Evolutionary conservation across 2,888 invertebrate genomes (phyloP).

Genomic region (Dryadula phaetusa): DNA sequence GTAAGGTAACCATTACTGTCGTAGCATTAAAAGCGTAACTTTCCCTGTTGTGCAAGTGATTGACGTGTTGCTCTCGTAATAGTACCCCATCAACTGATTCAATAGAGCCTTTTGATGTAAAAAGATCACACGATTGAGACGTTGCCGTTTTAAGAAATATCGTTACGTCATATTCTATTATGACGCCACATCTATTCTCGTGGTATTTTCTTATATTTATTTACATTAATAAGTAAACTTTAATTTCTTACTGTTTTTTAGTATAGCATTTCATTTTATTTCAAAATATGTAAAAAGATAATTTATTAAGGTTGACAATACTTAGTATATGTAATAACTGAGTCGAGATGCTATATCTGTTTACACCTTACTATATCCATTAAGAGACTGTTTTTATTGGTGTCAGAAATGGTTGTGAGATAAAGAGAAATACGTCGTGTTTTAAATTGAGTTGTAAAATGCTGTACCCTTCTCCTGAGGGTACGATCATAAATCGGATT

Average conservation of each 20-base stretch:
- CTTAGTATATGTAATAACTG: not conserved
- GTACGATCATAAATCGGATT: conserved; percentile 72
- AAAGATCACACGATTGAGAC: conserved; percentile 73
- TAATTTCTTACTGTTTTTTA: not conserved
- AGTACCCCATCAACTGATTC: conserved; percentile 67
- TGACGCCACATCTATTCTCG: conserved; percentile 38
- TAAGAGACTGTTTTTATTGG: conserved; percentile 40
- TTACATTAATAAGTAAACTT: not conserved
- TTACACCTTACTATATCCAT: conserved; percentile 30
- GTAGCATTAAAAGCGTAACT: conserved; percentile 51
- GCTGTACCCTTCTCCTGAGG: conserved; percentile 68
- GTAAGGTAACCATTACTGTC: conserved; percentile 27
- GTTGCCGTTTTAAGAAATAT: conserved; percentile 65
- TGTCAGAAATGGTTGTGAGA: conserved; percentile 44
- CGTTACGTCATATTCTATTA: conserved; percentile 61
- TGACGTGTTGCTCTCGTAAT: conserved; percentile 72
- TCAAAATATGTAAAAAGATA: not conserved
- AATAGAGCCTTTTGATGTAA: conserved; percentile 69
- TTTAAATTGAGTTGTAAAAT: conserved; percentile 79
- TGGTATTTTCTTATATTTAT: not conserved
- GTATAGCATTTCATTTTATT: not conserved
- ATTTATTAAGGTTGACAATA: not conserved
- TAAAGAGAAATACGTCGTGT: conserved; percentile 61
- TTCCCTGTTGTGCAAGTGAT: conserved; percentile 76
- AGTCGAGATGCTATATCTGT: conserved; percentile 4